These are phyloP conservation scores for Itoplectis maculator DNA, from an alignment of 2,888 invertebrate species.

Conservation along the genomic window DNA sequence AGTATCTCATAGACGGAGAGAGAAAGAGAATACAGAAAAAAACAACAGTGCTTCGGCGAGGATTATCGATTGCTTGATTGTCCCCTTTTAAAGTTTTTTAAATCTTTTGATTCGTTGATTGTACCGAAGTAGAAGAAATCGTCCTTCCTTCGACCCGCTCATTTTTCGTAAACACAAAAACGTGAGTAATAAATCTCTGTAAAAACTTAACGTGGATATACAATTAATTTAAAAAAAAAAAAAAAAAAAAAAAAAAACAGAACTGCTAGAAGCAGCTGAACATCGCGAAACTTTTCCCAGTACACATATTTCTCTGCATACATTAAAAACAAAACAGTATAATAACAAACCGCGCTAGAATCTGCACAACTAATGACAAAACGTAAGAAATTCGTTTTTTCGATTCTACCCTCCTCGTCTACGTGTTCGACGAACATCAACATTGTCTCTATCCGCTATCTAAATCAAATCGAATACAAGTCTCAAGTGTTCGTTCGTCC, in stretches of 20 bases:
- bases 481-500: background rate
- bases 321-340: background rate
- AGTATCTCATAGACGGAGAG: background rate
- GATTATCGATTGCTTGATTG: slow-evolving; percentile 36
- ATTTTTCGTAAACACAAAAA: background rate
- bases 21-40: background rate
- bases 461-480: background rate
- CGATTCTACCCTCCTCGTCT: background rate
- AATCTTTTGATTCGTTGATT: slow-evolving; percentile 36
- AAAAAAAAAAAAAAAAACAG: too few relatives aligned
- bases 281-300: background rate
- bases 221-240: background rate
- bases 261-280: background rate
- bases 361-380: background rate
- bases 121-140: background rate
- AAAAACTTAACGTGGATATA: slow-evolving; percentile 14
- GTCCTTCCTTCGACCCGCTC: background rate
- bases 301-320: background rate
- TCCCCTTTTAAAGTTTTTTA: background rate
- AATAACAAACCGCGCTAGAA: background rate
- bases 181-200: slow-evolving; percentile 2
- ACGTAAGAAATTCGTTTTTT: background rate
- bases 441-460: background rate
- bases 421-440: background rate
- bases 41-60: slow-evolving; percentile 15